phyloP scores from a whole-genome alignment of 2,888 invertebrate genomes.

The Osedax frankpressi region DNA sequence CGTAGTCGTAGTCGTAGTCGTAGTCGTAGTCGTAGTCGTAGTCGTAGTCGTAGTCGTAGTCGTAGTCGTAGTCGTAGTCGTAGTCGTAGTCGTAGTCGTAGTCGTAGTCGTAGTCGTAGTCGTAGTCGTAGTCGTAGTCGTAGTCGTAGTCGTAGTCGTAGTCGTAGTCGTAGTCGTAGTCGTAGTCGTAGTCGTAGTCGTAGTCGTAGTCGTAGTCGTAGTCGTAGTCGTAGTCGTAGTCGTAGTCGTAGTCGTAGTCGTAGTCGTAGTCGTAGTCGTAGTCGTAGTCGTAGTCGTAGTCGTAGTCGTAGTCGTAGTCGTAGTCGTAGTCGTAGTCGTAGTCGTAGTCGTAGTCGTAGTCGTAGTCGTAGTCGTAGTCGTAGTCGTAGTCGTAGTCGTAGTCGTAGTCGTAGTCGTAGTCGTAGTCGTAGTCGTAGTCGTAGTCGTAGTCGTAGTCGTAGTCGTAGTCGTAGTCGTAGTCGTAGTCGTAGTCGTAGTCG shows the following conservation, averaged over 20 bases:
- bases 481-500: conserved; percentile 5
- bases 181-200: conserved; percentile 1
- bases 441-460: conserved; percentile 2
- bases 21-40: conserved; percentile 7
- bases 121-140: too few relatives aligned
- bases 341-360: neutral
- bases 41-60: conserved; percentile 7
- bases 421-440: neutral
- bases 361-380: neutral
- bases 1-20: neutral
- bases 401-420: neutral
- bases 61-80: conserved; percentile 5
- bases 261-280: conserved; percentile 5
- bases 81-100: conserved; percentile 7
- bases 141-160: conserved; percentile 7
- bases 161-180: conserved; percentile 7
- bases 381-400: neutral
- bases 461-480: conserved; percentile 7
- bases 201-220: conserved; percentile 6
- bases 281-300: neutral
- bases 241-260: conserved; percentile 5
- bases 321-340: neutral
- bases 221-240: conserved; percentile 7
- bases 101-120: neutral
- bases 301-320: neutral